These are phyloP conservation scores for Malacosoma neustria DNA, from an alignment of 2,888 invertebrate species.

Conservation along the genomic window DNA sequence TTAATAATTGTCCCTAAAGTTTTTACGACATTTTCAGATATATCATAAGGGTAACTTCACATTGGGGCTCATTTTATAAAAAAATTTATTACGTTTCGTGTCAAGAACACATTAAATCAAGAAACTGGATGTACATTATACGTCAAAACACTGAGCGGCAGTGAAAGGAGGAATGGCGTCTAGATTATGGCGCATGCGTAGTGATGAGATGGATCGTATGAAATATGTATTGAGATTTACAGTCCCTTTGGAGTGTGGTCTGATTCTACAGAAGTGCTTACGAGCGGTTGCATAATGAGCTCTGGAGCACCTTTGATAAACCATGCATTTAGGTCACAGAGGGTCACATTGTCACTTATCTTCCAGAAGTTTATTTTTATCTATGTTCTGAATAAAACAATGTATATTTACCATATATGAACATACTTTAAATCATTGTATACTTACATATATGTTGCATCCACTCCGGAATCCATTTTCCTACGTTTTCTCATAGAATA, in stretches of 20 bases:
- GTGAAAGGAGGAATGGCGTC: conserved; percentile 66
- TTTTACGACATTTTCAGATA: conserved; percentile 29
- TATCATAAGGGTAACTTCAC: conserved; percentile 61
- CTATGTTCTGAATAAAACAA: no score
- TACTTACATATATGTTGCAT: no score
- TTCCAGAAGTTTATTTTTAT: no score
- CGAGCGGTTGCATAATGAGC: no score
- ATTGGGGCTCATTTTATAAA: conserved; percentile 47
- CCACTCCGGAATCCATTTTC: no score
- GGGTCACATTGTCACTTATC: no score
- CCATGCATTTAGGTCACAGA: no score
- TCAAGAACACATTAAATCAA: conserved; percentile 63
- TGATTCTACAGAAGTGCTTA: no score
- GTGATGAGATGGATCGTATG: conserved; percentile 27
- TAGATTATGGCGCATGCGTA: conserved; percentile 62
- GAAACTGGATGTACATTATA: conserved; percentile 45
- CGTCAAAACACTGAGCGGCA: conserved; percentile 62
- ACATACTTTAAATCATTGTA: no score
- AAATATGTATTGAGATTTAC: conserved; percentile 29
- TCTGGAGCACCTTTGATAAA: no score
- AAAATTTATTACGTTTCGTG: conserved; percentile 53
- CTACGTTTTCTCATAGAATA: no score
- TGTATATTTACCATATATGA: no score
- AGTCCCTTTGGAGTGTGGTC: conserved; percentile 14
- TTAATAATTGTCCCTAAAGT: conserved; percentile 29